These are phyloP conservation scores for Pogonocichla stellata DNA, from an alignment of 2,113 vertebrate species.

Conservation along the genomic window DNA sequence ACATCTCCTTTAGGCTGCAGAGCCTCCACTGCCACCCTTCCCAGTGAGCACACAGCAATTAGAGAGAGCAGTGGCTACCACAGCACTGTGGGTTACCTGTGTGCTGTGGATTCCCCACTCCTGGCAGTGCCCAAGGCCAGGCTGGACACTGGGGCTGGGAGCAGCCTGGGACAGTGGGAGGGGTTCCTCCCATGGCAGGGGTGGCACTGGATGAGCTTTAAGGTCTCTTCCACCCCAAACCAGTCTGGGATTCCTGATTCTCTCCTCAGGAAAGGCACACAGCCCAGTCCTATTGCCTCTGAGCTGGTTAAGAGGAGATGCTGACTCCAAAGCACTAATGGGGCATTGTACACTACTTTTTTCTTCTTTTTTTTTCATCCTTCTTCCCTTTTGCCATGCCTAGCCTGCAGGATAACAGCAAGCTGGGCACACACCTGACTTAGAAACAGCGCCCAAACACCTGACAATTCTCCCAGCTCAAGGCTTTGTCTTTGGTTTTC, in stretches of 20 bases:
- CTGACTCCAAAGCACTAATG: background rate
- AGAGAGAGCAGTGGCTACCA: background rate
- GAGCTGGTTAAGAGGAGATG: background rate
- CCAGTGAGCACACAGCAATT: background rate
- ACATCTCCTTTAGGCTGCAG: background rate
- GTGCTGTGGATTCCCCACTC: background rate
- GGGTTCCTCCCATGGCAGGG: background rate
- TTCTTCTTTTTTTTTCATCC: accelerated
- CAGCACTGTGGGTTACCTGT: accelerated
- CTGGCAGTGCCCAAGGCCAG: accelerated
- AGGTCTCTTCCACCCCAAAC: background rate
- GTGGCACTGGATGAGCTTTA: background rate
- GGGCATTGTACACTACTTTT: background rate
- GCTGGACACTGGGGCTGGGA: background rate
- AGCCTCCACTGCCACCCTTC: background rate
- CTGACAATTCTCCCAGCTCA: background rate
- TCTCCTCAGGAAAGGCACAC: background rate
- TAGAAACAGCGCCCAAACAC: background rate
- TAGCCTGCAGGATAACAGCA: background rate
- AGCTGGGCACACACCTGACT: background rate
- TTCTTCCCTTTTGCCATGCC: background rate
- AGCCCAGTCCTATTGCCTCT: accelerated
- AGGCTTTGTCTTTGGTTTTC: background rate
- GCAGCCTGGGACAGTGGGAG: accelerated
- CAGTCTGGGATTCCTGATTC: background rate